Evolutionary conservation across 2,797 vertebrate species (phyloP).

Genomic region (Danio kyathit): DNA sequence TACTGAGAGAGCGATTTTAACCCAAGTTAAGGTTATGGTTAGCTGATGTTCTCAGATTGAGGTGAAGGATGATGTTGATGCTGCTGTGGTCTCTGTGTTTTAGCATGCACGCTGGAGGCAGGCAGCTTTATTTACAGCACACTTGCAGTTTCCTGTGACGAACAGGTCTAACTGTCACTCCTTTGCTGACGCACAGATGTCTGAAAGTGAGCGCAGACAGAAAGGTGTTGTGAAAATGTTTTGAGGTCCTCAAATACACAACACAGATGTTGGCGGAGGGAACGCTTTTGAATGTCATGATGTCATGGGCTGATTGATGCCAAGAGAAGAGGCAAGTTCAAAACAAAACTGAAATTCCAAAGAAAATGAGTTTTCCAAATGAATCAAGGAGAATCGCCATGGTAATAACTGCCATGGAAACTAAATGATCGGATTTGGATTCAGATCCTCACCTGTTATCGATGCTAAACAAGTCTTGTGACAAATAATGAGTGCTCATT

Average conservation of each 20-base stretch:
- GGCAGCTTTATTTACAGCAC: constrained; percentile 36
- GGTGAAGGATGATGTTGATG: constrained; percentile 28
- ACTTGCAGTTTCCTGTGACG: constrained; percentile 55
- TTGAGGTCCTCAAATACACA: not conserved
- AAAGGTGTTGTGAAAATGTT: not conserved
- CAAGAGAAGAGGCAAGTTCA: not conserved
- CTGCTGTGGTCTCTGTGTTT: constrained; percentile 26
- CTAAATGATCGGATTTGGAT: constrained; percentile 8
- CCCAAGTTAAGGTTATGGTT: too few species aligned
- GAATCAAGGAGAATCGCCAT: constrained; percentile 23
- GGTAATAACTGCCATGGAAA: constrained; percentile 51
- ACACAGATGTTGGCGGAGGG: not conserved
- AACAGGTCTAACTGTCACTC: constrained; percentile 46
- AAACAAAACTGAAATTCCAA: too few species aligned
- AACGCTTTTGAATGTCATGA: not conserved
- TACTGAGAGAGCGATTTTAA: too few species aligned
- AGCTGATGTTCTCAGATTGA: not conserved
- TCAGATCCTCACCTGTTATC: not conserved
- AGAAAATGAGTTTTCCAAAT: not conserved
- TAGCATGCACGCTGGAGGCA: constrained; percentile 32
- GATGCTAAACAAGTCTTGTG: not conserved
- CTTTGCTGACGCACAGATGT: constrained; percentile 28
- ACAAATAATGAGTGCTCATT: not conserved
- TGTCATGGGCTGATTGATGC: not conserved
- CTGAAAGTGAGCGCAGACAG: not conserved